These are phyloP conservation scores for Myiopsitta monachus DNA, from an alignment of 2,113 vertebrate genomes.

Conservation along the genomic window DNA sequence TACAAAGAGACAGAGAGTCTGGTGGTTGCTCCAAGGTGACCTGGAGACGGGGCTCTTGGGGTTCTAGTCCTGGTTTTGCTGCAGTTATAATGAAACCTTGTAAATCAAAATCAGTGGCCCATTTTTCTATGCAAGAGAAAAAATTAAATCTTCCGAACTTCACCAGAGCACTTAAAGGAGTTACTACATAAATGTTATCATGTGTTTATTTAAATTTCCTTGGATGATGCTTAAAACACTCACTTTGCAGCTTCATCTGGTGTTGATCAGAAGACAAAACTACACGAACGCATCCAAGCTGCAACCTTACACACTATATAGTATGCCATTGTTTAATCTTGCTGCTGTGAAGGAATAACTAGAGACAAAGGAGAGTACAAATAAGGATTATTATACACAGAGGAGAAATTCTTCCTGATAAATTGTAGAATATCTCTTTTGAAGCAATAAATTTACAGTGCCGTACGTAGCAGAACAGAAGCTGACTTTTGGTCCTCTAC, in stretches of 20 bases:
- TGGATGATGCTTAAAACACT: background rate
- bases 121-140: background rate
- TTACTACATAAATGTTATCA: background rate
- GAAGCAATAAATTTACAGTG: background rate
- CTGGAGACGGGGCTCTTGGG: background rate
- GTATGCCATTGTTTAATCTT: background rate
- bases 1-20: background rate
- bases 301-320: background rate
- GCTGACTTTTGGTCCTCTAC: background rate
- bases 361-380: background rate
- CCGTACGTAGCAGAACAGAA: background rate
- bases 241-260: constrained; percentile 13
- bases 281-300: constrained; percentile 5
- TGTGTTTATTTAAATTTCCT: background rate
- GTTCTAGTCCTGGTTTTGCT: constrained; percentile 37
- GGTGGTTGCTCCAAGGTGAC: constrained; percentile 28
- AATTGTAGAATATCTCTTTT: constrained; percentile 22
- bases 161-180: background rate
- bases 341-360: background rate
- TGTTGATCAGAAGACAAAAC: background rate
- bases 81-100: constrained; percentile 33
- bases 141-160: background rate
- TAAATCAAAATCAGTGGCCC: constrained; percentile 28
- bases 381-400: background rate
- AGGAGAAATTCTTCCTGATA: constrained; percentile 19